Percentiles rank a stretch among this genome's conserved stretches.
phyloP scores from a whole-genome alignment of 1,140 invertebrate species.

The Temnothorax curvispinosus region DNA sequence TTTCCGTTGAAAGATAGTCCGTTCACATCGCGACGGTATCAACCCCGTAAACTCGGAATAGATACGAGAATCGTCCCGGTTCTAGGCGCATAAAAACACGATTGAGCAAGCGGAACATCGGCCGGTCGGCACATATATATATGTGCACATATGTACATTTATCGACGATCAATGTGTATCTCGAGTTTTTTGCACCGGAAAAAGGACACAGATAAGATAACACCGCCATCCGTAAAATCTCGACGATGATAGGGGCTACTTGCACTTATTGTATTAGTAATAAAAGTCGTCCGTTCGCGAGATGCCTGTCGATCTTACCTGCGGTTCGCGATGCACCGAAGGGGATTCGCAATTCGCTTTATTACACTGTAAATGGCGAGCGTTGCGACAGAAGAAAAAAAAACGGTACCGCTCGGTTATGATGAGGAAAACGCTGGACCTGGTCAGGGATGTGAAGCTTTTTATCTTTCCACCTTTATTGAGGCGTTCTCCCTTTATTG shows the following conservation, averaged over 20 bases:
- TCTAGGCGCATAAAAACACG: conserved; percentile 13
- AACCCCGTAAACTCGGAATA: conserved; percentile 25
- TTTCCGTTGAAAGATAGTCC: background rate
- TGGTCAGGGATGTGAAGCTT: background rate
- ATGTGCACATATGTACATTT: background rate
- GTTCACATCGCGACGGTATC: background rate
- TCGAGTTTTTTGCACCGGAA: background rate
- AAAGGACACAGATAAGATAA: conserved; percentile 2
- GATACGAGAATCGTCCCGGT: conserved; percentile 27
- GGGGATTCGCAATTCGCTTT: conserved; percentile 22
- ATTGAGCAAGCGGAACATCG: background rate
- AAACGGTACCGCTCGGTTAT: background rate
- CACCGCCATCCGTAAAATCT: conserved; percentile 5
- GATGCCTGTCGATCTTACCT: background rate
- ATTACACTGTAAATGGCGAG: conserved; percentile 16
- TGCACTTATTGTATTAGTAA: conserved; percentile 21
- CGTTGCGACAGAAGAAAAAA: background rate
- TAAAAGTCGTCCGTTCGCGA: background rate
- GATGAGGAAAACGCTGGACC: conserved; percentile 31
- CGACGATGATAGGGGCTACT: conserved; percentile 36
- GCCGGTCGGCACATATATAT: background rate
- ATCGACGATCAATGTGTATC: conserved; percentile 9
- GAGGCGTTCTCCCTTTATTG: background rate
- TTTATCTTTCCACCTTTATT: conserved; percentile 6
- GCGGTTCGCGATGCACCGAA: background rate